Evolutionary conservation across 2,888 invertebrate species (phyloP).

Genomic region (Boloria euphrosyne): DNA sequence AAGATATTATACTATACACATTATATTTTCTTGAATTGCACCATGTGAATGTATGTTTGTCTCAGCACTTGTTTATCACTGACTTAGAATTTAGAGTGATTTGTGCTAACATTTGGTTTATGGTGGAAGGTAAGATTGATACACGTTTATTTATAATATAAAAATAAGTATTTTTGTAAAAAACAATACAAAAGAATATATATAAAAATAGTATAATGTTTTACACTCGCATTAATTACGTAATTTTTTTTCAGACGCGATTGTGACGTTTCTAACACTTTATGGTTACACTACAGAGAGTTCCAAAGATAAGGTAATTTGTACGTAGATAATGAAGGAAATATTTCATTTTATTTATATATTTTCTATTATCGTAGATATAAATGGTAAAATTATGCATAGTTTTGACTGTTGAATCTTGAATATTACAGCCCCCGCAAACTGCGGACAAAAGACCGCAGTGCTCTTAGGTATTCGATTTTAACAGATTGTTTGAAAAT

Average conservation of each 20-base stretch:
- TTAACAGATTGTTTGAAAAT: too few relatives aligned
- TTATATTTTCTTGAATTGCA: neutral
- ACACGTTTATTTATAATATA: constrained; percentile 3
- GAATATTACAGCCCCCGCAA: too few relatives aligned
- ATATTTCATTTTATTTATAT: constrained; percentile 40
- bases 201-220: neutral
- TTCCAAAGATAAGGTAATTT: constrained; percentile 35
- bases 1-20: neutral
- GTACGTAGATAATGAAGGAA: constrained; percentile 50
- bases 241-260: constrained; percentile 42
- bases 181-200: neutral
- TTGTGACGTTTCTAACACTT: constrained; percentile 29
- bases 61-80: constrained; percentile 18
- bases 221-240: neutral
- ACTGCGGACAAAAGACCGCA: too few relatives aligned
- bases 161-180: neutral
- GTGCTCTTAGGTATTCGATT: too few relatives aligned
- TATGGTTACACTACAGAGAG: neutral
- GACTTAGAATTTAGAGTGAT: constrained; percentile 10
- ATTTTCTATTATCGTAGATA: neutral
- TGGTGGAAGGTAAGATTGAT: constrained; percentile 33
- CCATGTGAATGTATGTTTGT: constrained; percentile 3
- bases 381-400: too few relatives aligned
- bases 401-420: too few relatives aligned
- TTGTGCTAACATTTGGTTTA: constrained; percentile 34